Base-by-base conservation (phyloP, 2,888 invertebrate genomes). In the Augiades crinisus region DNA sequence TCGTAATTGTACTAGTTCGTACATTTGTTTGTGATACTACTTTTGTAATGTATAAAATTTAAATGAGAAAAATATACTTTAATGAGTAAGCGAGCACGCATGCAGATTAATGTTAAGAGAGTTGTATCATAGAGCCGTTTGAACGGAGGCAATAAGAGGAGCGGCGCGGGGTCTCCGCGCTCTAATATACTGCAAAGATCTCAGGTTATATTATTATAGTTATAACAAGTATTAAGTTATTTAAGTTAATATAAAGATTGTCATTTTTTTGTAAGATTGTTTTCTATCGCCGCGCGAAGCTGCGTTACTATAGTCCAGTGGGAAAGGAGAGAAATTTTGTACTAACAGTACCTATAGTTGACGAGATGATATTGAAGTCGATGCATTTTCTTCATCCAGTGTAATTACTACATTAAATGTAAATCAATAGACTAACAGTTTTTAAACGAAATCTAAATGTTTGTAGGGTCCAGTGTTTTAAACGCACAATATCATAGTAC, bases 21-120 rank as follows among this genome's bases (percentile, higher is more conserved):
- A 90, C 89, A 87, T 89, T 90, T 88, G 84, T 90, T 90, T 90
- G 90, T 90, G 90, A 90, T 90, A 90, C 89, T 90, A 90, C 90
- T 85, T 87, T 87, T 89, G 87, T 89, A 88, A 89, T 88, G 82
- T 84, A 85, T 85, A 85, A 85, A 87, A 77, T 78, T 81, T 78
- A 78, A 84, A 81, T 74, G 80, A 81, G 69, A 75, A 74, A 78
- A 75, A 80, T 82, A 86, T 86, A 84, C 78, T 84, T 83, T 82
- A 82, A 82, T 82, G 79, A 79, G 78, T 80, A 77, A 73, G 78
- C 75, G 75, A 79, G 78, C 75, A 78, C 73, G 81, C 73, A 78
- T 73, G 79, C 80, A 81, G 77, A 78, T 76, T 74, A 71, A 75
- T 71, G 75, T 69, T 70, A 51, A 71, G 70, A 72, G 70, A 71